Evolutionary conservation across 2,797 vertebrate genomes (phyloP).

Genomic region (Bradypodion pumilum): DNA sequence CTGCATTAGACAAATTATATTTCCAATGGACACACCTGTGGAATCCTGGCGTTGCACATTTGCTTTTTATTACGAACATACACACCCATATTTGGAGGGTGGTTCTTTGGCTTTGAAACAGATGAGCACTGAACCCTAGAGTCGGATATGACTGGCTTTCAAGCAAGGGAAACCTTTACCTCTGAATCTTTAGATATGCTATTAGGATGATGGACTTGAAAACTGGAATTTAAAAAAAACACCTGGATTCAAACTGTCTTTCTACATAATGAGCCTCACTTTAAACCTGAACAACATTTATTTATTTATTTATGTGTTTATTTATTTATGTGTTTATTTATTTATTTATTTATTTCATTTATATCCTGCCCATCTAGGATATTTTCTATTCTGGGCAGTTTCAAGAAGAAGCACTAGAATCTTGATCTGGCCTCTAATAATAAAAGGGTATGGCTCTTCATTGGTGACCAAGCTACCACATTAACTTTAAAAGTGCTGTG

Average conservation of each 20-base stretch:
- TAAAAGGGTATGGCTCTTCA: slow-evolving; percentile 23
- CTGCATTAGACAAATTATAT: background rate
- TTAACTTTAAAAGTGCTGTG: slow-evolving; percentile 42
- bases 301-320: no score
- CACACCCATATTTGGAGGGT: background rate
- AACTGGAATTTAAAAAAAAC: background rate
- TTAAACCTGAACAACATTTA: background rate
- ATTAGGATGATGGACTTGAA: background rate
- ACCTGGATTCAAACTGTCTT: background rate
- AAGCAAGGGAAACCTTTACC: no score
- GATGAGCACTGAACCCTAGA: no score
- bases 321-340: no score
- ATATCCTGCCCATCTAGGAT: no score
- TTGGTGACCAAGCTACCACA: slow-evolving; percentile 17
- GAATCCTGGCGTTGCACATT: background rate
- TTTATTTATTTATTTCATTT: no score
- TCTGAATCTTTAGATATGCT: background rate
- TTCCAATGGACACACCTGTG: background rate
- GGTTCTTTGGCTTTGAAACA: no score
- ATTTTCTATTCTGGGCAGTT: no score
- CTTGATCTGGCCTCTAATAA: background rate
- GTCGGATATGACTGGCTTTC: no score
- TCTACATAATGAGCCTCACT: background rate
- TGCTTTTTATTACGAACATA: background rate
- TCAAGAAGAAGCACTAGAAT: no score